These are phyloP conservation scores for Eleginops maclovinus DNA, from an alignment of 2,113 vertebrate species.

Conservation along the genomic window DNA sequence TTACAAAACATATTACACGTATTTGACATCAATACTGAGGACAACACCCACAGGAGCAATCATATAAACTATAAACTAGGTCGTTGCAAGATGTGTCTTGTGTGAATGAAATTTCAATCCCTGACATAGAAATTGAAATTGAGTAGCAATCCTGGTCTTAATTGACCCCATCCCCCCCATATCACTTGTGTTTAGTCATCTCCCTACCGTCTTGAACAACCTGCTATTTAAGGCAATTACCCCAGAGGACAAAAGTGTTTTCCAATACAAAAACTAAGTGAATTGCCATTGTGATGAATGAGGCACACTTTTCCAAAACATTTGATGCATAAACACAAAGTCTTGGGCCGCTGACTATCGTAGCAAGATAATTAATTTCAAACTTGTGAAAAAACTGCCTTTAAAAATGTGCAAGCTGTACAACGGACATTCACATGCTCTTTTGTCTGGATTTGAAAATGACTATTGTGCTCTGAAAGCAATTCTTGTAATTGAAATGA, in stretches of 20 bases:
- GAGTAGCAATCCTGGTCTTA: slow-evolving; percentile 32
- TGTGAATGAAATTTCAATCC: slow-evolving; percentile 23
- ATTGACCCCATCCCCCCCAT: slow-evolving; percentile 52
- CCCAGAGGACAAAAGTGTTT: slow-evolving; percentile 54
- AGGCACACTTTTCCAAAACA: slow-evolving; percentile 71
- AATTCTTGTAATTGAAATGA: slow-evolving; percentile 35
- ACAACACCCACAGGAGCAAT: no score
- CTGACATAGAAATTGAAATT: slow-evolving; percentile 27
- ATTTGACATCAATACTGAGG: no score
- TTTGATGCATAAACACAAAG: slow-evolving; percentile 60
- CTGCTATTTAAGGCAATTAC: slow-evolving; percentile 70
- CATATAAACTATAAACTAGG: not conserved
- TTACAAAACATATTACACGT: no score
- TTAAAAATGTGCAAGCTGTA: slow-evolving; percentile 23
- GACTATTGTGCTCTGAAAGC: slow-evolving; percentile 15
- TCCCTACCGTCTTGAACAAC: slow-evolving; percentile 46
- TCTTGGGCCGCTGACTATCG: slow-evolving; percentile 33
- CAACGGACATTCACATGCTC: not conserved
- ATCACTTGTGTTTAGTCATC: slow-evolving; percentile 55
- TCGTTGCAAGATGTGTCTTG: not conserved
- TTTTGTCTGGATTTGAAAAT: slow-evolving; percentile 35
- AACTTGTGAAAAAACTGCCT: slow-evolving; percentile 12
- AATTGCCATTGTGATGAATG: slow-evolving; percentile 61
- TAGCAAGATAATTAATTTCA: slow-evolving; percentile 22
- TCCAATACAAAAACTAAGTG: slow-evolving; percentile 64